Percentiles rank a stretch among this genome's conserved stretches.
Evolutionary conservation across 2,888 invertebrate genomes (phyloP).

Genomic region (Drosophila pseudotakahashii): DNA sequence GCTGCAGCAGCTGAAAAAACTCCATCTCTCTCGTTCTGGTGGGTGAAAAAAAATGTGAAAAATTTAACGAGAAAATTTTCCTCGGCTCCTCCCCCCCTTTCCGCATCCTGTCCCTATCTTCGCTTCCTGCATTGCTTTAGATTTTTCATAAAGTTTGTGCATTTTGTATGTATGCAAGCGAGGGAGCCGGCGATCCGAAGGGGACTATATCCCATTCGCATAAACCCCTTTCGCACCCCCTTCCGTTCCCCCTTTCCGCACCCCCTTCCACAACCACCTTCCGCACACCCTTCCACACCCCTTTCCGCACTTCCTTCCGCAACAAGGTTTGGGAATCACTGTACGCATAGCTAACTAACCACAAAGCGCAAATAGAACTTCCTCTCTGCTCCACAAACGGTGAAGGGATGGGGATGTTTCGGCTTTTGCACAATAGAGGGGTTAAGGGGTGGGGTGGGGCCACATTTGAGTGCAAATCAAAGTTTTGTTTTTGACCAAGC

Average conservation of each 20-base stretch:
- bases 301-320: conserved; percentile 30
- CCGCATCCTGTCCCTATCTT: conserved; percentile 13
- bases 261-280: conserved; percentile 22
- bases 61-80: conserved; percentile 30
- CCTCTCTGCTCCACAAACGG: conserved; percentile 9
- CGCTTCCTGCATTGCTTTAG: conserved; percentile 57
- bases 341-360: conserved; percentile 66
- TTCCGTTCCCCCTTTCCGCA: conserved; percentile 7
- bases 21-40: conserved; percentile 1
- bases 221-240: neutral
- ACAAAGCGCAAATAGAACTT: conserved; percentile 62
- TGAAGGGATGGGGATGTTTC: neutral
- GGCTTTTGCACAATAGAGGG: conserved; percentile 13
- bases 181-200: conserved; percentile 1
- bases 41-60: conserved; percentile 21
- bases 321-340: conserved; percentile 33
- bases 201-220: neutral
- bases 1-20: conserved; percentile 32
- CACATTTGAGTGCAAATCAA: conserved; percentile 56
- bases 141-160: conserved; percentile 70
- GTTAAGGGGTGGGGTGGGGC: neutral
- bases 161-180: conserved; percentile 54
- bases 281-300: neutral
- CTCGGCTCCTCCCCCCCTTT: neutral
- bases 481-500: conserved; percentile 62